Conservation (phyloP, 2,888 invertebrate species). For the Agonopterix arenella region DNA sequence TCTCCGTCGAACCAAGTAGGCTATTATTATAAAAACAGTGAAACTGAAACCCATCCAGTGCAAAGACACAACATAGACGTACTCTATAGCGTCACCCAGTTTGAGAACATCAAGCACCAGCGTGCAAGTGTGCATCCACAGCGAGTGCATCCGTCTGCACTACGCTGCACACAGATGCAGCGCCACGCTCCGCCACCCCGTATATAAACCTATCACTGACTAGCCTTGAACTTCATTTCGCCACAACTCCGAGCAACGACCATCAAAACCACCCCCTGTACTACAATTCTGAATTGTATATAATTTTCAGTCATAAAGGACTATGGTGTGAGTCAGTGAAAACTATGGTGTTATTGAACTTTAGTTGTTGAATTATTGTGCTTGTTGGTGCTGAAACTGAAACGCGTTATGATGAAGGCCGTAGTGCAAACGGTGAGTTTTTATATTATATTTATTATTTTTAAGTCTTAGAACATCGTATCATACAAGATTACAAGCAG, state of each 20-base stretch:
- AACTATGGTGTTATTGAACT: conserved; percentile 31
- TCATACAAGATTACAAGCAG: no score
- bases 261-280: conserved; percentile 11
- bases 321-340: conserved; percentile 28
- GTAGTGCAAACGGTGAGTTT: conserved; percentile 56
- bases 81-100: conserved; percentile 10
- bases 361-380: conserved; percentile 21
- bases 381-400: conserved; percentile 33
- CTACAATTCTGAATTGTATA: not conserved
- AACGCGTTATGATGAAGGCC: conserved; percentile 46
- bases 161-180: conserved; percentile 28
- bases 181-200: conserved; percentile 63
- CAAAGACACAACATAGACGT: not conserved
- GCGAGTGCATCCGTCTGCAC: conserved; percentile 22
- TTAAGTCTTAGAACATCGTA: not conserved
- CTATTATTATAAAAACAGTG: not conserved
- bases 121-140: conserved; percentile 37
- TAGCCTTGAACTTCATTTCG: conserved; percentile 76
- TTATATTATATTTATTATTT: not conserved
- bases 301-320: conserved; percentile 7
- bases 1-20: not conserved
- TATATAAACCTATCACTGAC: conserved; percentile 59
- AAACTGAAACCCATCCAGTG: not conserved
- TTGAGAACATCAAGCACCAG: conserved; percentile 27
- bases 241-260: conserved; percentile 29